A percentile compares a stretch with the other conserved stretches of the same genome.
These are phyloP conservation scores for Cephus sareptanus DNA, from an alignment of 2,888 invertebrate species.

Conservation along the genomic window DNA sequence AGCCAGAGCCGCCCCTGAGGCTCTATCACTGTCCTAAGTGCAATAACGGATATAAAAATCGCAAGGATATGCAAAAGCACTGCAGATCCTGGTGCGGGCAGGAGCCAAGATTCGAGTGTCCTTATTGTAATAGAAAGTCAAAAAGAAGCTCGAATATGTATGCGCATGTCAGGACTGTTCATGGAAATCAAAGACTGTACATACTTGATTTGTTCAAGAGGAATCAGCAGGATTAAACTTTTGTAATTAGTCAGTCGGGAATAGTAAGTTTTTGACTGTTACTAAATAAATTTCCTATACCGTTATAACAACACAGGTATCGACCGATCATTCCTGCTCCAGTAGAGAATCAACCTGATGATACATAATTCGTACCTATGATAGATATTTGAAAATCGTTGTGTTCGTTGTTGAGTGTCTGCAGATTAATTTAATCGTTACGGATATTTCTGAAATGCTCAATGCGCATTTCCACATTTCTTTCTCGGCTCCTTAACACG, in stretches of 20 bases:
- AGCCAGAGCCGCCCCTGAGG: constrained; percentile 2
- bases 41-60: constrained; percentile 51
- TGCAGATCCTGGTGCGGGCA: constrained; percentile 41
- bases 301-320: not conserved
- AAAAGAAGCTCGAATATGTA: constrained; percentile 21
- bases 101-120: constrained; percentile 40
- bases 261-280: not conserved
- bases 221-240: not conserved
- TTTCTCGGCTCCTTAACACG: not conserved
- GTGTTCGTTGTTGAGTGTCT: not conserved
- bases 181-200: constrained; percentile 6
- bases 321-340: not conserved
- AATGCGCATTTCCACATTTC: not conserved
- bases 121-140: constrained; percentile 26
- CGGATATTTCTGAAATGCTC: not conserved
- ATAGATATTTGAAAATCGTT: not conserved
- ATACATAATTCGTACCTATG: not conserved
- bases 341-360: not conserved
- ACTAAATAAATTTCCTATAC: not conserved
- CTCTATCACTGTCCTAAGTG: constrained; percentile 39
- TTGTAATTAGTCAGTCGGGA: not conserved
- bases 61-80: constrained; percentile 32
- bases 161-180: constrained; percentile 22
- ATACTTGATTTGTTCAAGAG: constrained; percentile 3
- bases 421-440: not conserved